These are phyloP conservation scores for Peribatodes rhomboidaria DNA, from an alignment of 2,888 invertebrate species.

Conservation along the genomic window DNA sequence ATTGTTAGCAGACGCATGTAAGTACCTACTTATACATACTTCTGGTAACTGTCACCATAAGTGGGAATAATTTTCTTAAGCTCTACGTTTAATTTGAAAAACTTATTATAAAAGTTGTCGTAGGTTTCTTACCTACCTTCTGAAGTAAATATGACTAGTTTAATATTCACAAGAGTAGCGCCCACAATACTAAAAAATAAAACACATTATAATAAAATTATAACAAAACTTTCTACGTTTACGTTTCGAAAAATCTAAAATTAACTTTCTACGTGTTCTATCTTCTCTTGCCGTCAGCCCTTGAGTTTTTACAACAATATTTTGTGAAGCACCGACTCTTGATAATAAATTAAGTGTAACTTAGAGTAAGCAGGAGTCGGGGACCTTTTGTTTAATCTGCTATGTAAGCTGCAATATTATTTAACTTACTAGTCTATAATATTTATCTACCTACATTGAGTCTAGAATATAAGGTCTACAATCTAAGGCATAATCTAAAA, in stretches of 20 bases:
- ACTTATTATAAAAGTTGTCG: too few relatives aligned
- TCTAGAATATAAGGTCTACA: too few relatives aligned
- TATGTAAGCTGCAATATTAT: constrained; percentile 9
- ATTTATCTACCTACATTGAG: constrained; percentile 16
- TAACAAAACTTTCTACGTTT: neutral
- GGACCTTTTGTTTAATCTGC: constrained; percentile 17
- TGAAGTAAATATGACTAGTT: too few relatives aligned
- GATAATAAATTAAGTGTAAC: constrained; percentile 3
- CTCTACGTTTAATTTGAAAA: too few relatives aligned
- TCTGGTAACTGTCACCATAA: too few relatives aligned
- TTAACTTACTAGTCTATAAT: constrained; percentile 19
- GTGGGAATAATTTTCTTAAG: too few relatives aligned
- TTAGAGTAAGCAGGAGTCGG: neutral
- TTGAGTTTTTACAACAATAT: neutral
- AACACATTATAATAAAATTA: neutral
- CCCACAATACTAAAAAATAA: too few relatives aligned
- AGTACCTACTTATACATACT: neutral
- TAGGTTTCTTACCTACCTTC: too few relatives aligned
- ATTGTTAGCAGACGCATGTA: too few relatives aligned
- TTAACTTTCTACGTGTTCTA: neutral
- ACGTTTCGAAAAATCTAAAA: neutral
- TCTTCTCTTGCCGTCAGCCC: constrained; percentile 7
- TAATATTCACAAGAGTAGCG: too few relatives aligned
- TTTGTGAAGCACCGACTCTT: neutral
- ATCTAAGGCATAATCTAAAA: too few relatives aligned